Evolutionary conservation across 2,888 invertebrate genomes (phyloP).

Genomic region (Capitulum mitella): DNA sequence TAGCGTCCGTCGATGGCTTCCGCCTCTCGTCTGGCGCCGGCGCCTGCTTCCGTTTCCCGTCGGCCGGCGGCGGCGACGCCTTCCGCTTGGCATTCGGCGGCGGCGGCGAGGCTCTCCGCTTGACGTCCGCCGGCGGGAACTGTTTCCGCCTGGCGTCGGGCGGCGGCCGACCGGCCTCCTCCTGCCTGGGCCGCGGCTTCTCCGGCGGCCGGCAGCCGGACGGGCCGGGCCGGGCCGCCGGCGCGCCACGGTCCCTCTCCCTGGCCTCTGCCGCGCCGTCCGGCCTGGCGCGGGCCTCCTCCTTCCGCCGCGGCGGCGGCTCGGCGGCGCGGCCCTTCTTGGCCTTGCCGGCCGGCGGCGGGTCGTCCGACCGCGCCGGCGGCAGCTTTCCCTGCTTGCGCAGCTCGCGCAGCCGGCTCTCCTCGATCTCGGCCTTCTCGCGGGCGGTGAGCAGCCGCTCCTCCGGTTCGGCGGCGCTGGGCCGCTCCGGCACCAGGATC

Average conservation of each 20-base stretch:
- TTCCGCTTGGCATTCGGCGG: background rate
- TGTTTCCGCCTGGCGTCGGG: background rate
- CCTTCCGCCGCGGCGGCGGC: background rate
- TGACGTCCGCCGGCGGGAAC: background rate
- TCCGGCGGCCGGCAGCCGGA: background rate
- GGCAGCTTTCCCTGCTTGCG: conserved; percentile 37
- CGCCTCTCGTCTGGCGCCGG: background rate
- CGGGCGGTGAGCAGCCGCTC: conserved; percentile 72
- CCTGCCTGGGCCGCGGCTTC: background rate
- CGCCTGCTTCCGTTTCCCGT: background rate
- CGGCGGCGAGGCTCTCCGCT: too few species aligned
- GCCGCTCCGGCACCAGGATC: background rate
- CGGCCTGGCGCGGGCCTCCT: conserved; percentile 5
- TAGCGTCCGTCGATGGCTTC: background rate
- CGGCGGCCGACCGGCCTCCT: background rate
- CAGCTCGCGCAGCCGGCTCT: conserved; percentile 47
- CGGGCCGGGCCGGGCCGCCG: background rate
- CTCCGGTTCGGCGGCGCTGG: conserved; percentile 42
- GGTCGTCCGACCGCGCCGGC: conserved; percentile 29
- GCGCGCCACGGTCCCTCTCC: conserved; percentile 18
- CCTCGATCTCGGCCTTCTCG: conserved; percentile 65
- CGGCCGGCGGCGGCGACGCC: background rate
- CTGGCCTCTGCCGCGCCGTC: background rate
- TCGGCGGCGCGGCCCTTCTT: background rate
- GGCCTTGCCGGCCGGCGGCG: background rate